Evolutionary conservation across 2,113 vertebrate species (phyloP), one percentile per base, ranked within the genome.

Genomic region (Odocoileus virginianus): DNA sequence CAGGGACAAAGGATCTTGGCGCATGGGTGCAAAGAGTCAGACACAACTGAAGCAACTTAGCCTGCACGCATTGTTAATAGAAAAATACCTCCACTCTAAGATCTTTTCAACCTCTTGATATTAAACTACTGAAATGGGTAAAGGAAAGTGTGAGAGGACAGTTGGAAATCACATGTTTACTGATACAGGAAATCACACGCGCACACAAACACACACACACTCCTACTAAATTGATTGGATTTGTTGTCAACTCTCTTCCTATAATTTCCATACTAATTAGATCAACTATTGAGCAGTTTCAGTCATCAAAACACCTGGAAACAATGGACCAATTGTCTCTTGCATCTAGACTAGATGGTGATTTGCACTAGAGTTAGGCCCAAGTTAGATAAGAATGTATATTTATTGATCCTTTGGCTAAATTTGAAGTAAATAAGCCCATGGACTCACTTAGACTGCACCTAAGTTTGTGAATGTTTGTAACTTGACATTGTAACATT

Each of bases 101-200:
- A 33, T 45, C 45, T 85, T 81, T 91, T 45, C 23, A 89, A n/a
- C 30, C 57, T 67, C 5, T 30, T 23, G 79, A 84, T 87, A 50
- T 91, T 27, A 60, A 50, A 71, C 76, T 90, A 57, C 45, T 94
- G 57, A 94, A 92, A 82, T 67, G 13, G n/a, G 12, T 50, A 16
- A 81, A 94, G n/a, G 76, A 76, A 84, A 92, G 58, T 54, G 43
- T 95, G n/a, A 95, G 6, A 19, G 17, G 55, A 90, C 7, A 64
- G 23, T 33, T 83, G 11, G 40, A 79, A 84, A 90, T 57, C 25
- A 67, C 13, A 14, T 79, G 23, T 93, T 95, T 93, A 83, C 76
- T 81, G 45, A 84, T 52, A 33, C 13, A 82, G 28, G 14, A 82
- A 93, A 55, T 43, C 3, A 67, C 14, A 33, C 4, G 50, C 9